These are phyloP conservation scores for Apostichopus parvimensis DNA, from an alignment of 35 echinoderm and acorn worm genomes.

Conservation along the genomic window DNA sequence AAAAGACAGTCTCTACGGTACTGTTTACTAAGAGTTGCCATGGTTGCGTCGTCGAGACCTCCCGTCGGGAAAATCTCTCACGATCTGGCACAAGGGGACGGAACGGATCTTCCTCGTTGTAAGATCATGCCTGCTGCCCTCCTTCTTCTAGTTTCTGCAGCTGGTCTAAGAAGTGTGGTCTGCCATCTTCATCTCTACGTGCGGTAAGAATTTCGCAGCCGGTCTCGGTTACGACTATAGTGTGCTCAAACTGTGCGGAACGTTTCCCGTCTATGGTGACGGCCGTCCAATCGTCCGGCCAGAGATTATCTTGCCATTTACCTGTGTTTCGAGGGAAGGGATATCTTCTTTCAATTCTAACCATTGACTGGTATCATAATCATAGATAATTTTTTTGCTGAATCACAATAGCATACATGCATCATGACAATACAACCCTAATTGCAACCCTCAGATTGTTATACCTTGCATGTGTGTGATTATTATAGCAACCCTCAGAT, in stretches of 20 bases:
- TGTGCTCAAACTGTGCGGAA: constrained; percentile 99
- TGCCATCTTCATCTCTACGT: constrained; percentile 61
- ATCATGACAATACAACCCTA: no score
- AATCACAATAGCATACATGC: no score
- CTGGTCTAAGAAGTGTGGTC: constrained; percentile 92
- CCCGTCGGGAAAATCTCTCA: no score
- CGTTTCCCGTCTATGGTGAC: constrained; percentile 92
- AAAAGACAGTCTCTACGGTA: no score
- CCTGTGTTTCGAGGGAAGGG: constrained; percentile 41
- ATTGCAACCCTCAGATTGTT: no score
- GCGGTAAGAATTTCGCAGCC: constrained; percentile 92
- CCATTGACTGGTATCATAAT: not conserved
- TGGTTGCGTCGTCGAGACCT: no score
- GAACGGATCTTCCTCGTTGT: no score
- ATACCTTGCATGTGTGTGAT: no score
- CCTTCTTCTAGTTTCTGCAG: constrained; percentile 32
- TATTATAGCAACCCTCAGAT: no score
- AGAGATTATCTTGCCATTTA: constrained; percentile 80
- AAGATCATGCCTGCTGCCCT: not conserved
- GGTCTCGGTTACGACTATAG: constrained; percentile 88
- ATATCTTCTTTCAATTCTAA: not conserved
- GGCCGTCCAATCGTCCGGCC: constrained; percentile 99
- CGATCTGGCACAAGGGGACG: no score
- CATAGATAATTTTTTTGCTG: no score
- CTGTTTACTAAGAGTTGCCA: no score